Evolutionary conservation across 1,140 invertebrate species (phyloP).

Genomic region (Globodera ellingtonae): DNA sequence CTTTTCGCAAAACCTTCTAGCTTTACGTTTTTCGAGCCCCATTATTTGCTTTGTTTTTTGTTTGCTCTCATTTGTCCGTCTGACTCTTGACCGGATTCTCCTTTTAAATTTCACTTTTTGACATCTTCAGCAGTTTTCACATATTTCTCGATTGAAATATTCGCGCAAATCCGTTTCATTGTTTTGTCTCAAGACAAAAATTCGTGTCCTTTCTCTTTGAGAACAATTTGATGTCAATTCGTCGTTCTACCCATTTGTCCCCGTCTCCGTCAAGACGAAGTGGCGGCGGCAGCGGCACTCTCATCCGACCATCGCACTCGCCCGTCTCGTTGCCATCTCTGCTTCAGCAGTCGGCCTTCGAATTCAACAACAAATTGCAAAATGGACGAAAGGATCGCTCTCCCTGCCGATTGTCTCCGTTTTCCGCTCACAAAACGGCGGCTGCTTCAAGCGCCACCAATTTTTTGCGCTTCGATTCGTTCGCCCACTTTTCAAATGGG

Average conservation of each 20-base stretch:
- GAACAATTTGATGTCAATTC: neutral
- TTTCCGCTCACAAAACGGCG: neutral
- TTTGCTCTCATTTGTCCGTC: neutral
- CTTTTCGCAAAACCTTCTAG: neutral
- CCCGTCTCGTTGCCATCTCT: neutral
- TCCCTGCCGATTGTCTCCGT: neutral
- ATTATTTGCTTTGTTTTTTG: neutral
- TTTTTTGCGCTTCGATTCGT: neutral
- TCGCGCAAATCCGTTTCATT: neutral
- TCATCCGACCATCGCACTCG: neutral
- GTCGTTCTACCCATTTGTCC: neutral
- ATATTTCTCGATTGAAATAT: neutral
- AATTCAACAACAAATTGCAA: slow-evolving; percentile 8
- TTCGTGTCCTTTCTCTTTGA: too few species aligned
- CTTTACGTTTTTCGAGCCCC: neutral
- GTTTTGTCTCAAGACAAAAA: too few species aligned
- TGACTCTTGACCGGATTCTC: neutral
- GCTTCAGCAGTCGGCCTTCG: neutral
- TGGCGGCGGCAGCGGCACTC: neutral
- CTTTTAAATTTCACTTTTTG: neutral
- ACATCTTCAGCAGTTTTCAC: neutral
- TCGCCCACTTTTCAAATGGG: neutral
- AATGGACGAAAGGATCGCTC: neutral
- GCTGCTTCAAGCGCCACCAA: neutral
- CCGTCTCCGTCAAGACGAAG: neutral